Evolutionary conservation across 2,888 invertebrate genomes (phyloP), one percentile per base, ranked within the genome.

Genomic region (Clostera curtula): DNA sequence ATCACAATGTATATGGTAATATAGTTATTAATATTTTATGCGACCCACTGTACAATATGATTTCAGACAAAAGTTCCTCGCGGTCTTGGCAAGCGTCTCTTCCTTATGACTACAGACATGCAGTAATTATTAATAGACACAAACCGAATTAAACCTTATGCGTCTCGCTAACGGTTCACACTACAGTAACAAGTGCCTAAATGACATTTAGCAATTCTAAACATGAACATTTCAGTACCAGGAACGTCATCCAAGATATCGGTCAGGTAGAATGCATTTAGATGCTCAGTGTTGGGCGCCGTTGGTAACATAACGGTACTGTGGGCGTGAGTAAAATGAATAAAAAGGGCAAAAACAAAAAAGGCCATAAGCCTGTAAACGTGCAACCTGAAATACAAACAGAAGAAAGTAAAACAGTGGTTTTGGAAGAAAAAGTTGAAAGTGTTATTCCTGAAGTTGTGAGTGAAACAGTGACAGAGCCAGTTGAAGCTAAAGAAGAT

Each of bases 261-360:
- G 66, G 68, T 67, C 76, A 80, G 76, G 73, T 49, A 54, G 42
- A 50, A 53, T 69, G 71, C 56, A 65, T 66, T 72, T 75, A 70
- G 69, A 65, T 49, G 73, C 36, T 36, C 62, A 60, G 72, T 62
- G 65, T 65, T 57, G 35, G 44, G 41, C 43, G 36, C 37, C 35
- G 40, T 43, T 46, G 43, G 41, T 37, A 42, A 26, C 38, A 37
- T 36, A 40, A 36, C 36, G 35, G 34, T 23, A 33, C 30, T 34
- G 22, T 15, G 29, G 35, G 17, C 27, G n/a, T n/a, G n/a, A n/a
- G n/a, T n/a, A 21, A 53, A 56, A 80, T 82, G 80, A 74, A 74
- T 30, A 80, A 74, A 55, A 82, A 79, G 37, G 56, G 51, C 25
- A 82, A 82, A 61, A 63, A 60, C 47, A 83, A 77, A 66, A 68